Conservation (phyloP, 2,113 vertebrate species). For the Brachirus orientalis region DNA sequence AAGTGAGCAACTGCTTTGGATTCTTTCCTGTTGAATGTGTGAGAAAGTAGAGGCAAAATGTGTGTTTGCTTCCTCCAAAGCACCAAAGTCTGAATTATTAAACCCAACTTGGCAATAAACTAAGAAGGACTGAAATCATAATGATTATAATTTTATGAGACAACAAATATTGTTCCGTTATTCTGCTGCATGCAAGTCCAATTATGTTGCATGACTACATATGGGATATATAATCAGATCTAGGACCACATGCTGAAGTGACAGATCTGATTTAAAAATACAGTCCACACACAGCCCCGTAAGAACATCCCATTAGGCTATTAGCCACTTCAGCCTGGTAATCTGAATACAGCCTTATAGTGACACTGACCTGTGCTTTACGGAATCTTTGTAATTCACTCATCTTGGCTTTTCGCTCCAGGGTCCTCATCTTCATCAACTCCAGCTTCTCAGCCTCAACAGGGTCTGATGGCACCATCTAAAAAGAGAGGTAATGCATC, state of each 20-base stretch:
- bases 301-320: too few relatives aligned
- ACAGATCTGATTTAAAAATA: too few relatives aligned
- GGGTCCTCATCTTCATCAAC: conserved; percentile 82
- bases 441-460: conserved; percentile 77
- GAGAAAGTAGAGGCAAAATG: too few relatives aligned
- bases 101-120: not conserved
- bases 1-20: not conserved
- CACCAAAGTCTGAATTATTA: not conserved
- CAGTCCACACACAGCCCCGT: too few relatives aligned
- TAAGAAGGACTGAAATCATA: not conserved
- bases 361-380: conserved; percentile 87
- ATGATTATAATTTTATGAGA: not conserved
- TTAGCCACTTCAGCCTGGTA: not conserved
- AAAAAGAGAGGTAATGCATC: conserved; percentile 33
- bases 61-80: not conserved
- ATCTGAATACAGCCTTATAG: not conserved
- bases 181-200: too few relatives aligned
- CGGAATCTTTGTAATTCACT: conserved; percentile 87
- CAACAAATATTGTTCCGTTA: not conserved
- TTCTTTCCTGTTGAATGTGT: too few relatives aligned
- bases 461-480: conserved; percentile 59
- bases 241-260: too few relatives aligned
- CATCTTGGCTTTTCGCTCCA: conserved; percentile 85
- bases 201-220: too few relatives aligned
- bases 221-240: too few relatives aligned